phyloP scores from a whole-genome alignment of 2,797 vertebrate genomes.

The Dendrocincla tyrannina region DNA sequence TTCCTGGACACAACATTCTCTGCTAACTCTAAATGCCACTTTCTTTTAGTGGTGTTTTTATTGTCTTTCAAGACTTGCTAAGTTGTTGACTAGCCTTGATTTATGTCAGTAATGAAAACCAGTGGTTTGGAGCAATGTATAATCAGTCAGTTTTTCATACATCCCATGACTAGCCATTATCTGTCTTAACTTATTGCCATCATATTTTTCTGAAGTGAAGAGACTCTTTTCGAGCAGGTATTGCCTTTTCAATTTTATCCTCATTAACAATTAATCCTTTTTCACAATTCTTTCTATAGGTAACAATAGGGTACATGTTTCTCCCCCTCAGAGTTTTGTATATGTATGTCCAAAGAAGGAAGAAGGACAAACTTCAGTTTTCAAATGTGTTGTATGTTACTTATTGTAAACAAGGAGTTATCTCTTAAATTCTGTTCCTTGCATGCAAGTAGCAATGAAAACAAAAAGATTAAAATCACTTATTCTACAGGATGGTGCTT shows the following conservation, averaged over 20 bases:
- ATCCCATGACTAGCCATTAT: background rate
- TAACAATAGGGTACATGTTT: background rate
- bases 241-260: slow-evolving; percentile 30
- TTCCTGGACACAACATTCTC: background rate
- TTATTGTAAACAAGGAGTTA: background rate
- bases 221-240: background rate
- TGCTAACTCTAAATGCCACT: background rate
- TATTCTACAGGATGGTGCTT: background rate
- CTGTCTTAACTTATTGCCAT: background rate
- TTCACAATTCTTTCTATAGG: background rate
- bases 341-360: background rate
- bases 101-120: slow-evolving; percentile 44
- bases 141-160: slow-evolving; percentile 1
- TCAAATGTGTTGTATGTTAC: background rate
- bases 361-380: background rate
- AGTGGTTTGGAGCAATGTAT: background rate
- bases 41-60: slow-evolving; percentile 26
- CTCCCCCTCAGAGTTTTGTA: background rate
- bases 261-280: background rate
- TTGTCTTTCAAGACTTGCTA: slow-evolving; percentile 33
- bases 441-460: background rate
- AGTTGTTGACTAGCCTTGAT: slow-evolving; percentile 3
- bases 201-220: background rate
- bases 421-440: background rate
- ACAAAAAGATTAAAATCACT: background rate